Percentiles rank a stretch among this genome's conserved stretches.
phyloP scores from a whole-genome alignment of 2,797 vertebrate species.

The Cynodonichthys magdalenae region DNA sequence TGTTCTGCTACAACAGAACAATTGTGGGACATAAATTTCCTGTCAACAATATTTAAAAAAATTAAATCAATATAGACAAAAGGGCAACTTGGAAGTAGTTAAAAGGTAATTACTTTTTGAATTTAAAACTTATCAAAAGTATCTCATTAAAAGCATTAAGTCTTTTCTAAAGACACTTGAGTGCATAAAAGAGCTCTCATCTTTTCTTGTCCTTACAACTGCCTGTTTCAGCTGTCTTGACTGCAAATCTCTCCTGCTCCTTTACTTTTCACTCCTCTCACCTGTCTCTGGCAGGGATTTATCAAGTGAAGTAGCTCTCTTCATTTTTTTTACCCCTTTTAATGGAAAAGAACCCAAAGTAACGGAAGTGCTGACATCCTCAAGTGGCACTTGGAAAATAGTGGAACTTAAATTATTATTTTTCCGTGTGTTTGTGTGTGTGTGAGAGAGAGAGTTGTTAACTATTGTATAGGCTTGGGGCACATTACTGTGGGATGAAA shows the following conservation, averaged over 20 bases:
- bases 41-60: background rate
- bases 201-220: conserved; percentile 34
- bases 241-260: conserved; percentile 7
- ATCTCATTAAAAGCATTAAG: conserved; percentile 6
- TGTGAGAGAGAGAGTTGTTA: background rate
- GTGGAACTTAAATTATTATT: conserved; percentile 19
- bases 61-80: background rate
- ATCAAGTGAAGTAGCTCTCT: conserved; percentile 13
- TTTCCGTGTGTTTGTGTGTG: conserved; percentile 7
- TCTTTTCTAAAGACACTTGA: conserved; percentile 21
- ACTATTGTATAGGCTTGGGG: conserved; percentile 19
- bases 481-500: conserved; percentile 34
- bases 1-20: no score
- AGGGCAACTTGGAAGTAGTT: background rate
- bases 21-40: no score
- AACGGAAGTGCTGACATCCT: conserved; percentile 19
- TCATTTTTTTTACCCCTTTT: conserved; percentile 8
- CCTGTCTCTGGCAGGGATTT: conserved; percentile 18
- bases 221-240: conserved; percentile 18
- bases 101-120: background rate
- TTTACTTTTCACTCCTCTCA: conserved; percentile 9
- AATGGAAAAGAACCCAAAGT: conserved; percentile 16
- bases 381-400: conserved; percentile 30
- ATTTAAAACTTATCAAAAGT: conserved; percentile 16
- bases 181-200: conserved; percentile 31